Base-by-base conservation (phyloP, 2,113 vertebrate genomes). In the Empidonax alnorum region DNA sequence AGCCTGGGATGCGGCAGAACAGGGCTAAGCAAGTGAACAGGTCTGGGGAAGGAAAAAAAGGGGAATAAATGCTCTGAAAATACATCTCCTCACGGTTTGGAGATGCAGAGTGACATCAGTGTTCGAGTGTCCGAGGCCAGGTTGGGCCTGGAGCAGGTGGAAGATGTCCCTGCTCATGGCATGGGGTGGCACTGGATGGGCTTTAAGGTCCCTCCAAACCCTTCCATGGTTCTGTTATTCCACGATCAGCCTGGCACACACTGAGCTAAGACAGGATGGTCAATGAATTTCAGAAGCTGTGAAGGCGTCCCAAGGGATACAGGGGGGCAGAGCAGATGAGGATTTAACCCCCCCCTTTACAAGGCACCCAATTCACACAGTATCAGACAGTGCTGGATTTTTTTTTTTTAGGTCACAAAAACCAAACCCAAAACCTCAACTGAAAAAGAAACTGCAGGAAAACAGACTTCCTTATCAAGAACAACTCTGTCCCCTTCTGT, bases 321-420 rank as follows among this genome's bases (percentile, higher is more conserved):
- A 56, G 44, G 27, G 19, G 46, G 18, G 21, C 30, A 24, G 62
- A 24, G 62, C 0, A 2, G 22, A 42, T 16, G 0, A 3, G 0
- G 3, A 13, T 18, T 53, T 49, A 14, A 3, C 10, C 12, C 47
- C 27, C 73, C 46, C 33, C 1, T 52, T 52, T 24, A 3, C 31
- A 27, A 47, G 59, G 30, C 5, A 10, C 65, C 47, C 21, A 8
- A 16, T 27, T 18, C 39, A 17, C 2, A 14, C 31, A 18, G 17
- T 0, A 14, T 12, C 50, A 37, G 50, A 4, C 22, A 58, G 28
- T 37, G 41, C 25, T 8, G n/a, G 3, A 6, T 13, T 16, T 24
- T 37, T 47, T n/a, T 14, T 19, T 24, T 37, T 47, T 14, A 18
- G 24, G 68, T n/a, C 63, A 49, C 13, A 31, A 55, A 61, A 50